Evolutionary conservation across 2,888 invertebrate species (phyloP).

Genomic region (Conistra vaccinii): DNA sequence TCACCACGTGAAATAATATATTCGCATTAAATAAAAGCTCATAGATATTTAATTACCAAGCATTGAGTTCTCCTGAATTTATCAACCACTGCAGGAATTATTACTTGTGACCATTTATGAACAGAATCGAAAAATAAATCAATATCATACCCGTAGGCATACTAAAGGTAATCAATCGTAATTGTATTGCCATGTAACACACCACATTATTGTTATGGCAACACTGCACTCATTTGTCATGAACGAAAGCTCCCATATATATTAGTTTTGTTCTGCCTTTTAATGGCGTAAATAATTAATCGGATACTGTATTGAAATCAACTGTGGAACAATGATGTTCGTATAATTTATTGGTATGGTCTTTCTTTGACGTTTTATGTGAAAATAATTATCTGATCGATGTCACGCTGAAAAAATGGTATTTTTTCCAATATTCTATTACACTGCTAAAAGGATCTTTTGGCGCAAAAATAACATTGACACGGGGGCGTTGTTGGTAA

Average conservation of each 20-base stretch:
- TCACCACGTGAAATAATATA: too few relatives aligned
- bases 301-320: constrained; percentile 32
- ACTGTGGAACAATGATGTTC: constrained; percentile 5
- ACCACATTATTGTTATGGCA: constrained; percentile 46
- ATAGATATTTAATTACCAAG: neutral
- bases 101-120: neutral
- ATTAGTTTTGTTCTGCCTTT: constrained; percentile 42
- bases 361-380: neutral
- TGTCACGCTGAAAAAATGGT: too few relatives aligned
- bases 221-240: constrained; percentile 38
- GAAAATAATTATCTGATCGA: neutral
- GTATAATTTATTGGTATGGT: neutral
- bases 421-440: too few relatives aligned
- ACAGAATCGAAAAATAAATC: constrained; percentile 37
- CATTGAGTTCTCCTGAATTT: neutral
- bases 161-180: constrained; percentile 27
- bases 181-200: constrained; percentile 37
- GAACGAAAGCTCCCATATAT: constrained; percentile 22
- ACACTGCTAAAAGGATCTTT: neutral
- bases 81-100: neutral
- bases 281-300: constrained; percentile 35
- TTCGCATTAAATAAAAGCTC: too few relatives aligned
- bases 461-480: neutral
- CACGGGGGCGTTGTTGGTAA: neutral
- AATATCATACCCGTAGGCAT: constrained; percentile 8